Evolutionary conservation across 2,797 vertebrate genomes (phyloP).

Genomic region (Malacoctenus gilli): DNA sequence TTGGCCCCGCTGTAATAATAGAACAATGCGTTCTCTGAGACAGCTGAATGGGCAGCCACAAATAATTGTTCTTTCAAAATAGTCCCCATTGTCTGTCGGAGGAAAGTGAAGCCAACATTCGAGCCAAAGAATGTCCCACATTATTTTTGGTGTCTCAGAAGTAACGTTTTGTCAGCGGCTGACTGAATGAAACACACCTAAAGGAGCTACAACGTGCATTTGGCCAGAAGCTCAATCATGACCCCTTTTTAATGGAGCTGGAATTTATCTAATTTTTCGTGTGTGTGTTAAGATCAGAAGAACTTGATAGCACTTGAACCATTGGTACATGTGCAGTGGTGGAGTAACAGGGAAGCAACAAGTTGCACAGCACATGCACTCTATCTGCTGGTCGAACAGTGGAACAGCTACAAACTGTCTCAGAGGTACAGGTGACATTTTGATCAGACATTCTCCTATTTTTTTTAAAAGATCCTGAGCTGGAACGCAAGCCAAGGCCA

Average conservation of each 20-base stretch:
- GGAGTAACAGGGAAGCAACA: not conserved
- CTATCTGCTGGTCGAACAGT: conserved; percentile 48
- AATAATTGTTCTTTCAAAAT: conserved; percentile 5
- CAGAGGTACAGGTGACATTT: not conserved
- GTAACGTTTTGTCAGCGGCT: not conserved
- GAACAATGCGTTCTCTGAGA: not conserved
- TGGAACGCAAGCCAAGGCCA: too few relatives aligned
- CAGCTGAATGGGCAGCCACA: conserved; percentile 11
- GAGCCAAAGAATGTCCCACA: not conserved
- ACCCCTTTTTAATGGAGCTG: not conserved
- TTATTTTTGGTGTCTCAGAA: not conserved
- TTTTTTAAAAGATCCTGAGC: too few relatives aligned
- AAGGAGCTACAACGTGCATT: too few relatives aligned
- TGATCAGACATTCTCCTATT: too few relatives aligned
- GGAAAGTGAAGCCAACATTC: conserved; percentile 1
- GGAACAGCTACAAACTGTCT: conserved; percentile 43
- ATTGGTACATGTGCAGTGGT: not conserved
- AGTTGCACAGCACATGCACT: conserved; percentile 20
- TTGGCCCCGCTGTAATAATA: conserved; percentile 11
- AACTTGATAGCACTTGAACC: not conserved
- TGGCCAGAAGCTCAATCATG: not conserved
- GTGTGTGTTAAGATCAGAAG: too few relatives aligned
- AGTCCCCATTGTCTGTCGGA: conserved; percentile 14
- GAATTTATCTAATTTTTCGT: too few relatives aligned
- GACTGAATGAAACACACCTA: too few relatives aligned